phyloP scores from a whole-genome alignment of 2,888 invertebrate genomes.

The Parapristionchus giblindavisi region DNA sequence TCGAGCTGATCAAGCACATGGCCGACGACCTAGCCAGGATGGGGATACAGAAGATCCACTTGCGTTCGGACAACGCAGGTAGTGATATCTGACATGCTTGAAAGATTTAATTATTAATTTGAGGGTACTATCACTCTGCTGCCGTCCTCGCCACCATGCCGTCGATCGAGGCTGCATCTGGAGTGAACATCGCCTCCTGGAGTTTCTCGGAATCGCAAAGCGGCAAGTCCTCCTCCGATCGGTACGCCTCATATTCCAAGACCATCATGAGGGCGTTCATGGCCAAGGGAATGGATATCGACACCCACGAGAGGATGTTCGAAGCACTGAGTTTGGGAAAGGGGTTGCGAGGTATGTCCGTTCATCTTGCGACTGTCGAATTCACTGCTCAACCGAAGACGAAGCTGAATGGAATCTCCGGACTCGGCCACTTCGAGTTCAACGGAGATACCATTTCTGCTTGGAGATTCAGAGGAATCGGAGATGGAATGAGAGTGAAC shows the following conservation, averaged over 20 bases:
- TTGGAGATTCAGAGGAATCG: constrained; percentile 15
- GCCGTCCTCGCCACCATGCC: not conserved
- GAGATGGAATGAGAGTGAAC: not conserved
- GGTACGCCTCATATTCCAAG: not conserved
- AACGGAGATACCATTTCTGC: not conserved
- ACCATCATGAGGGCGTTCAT: constrained; percentile 10
- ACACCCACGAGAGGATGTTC: not conserved
- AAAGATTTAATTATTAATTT: not conserved
- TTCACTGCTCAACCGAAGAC: not conserved
- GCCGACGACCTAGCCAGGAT: not conserved
- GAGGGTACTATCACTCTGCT: constrained; percentile 5
- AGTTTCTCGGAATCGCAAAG: constrained; percentile 4
- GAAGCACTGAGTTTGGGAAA: not conserved
- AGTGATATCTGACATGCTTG: not conserved
- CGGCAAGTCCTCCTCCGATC: constrained; percentile 9
- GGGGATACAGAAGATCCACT: not conserved
- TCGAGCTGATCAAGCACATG: constrained; percentile 14
- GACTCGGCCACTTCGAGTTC: not conserved
- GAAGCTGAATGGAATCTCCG: not conserved
- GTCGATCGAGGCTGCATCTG: not conserved
- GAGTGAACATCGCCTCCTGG: not conserved
- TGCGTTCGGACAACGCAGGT: constrained; percentile 11
- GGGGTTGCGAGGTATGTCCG: not conserved
- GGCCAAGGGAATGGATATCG: constrained; percentile 15
- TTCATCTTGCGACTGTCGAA: constrained; percentile 6